Conservation (phyloP, 2,113 vertebrate genomes). For the Rafetus swinhoei region DNA sequence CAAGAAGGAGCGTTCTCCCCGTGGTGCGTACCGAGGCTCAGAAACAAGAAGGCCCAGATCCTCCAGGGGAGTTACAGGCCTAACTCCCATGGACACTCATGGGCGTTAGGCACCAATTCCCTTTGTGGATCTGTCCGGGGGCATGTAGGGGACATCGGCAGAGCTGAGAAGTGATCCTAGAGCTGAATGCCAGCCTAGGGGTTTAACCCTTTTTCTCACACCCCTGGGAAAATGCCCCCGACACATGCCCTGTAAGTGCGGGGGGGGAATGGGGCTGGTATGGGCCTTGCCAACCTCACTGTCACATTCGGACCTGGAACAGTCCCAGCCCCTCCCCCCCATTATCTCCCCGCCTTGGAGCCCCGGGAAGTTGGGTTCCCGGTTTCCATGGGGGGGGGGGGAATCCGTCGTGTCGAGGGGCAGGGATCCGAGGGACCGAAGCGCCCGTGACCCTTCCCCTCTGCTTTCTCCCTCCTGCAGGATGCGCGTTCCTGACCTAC, state of each 20-base stretch:
- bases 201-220: not conserved
- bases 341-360: not conserved
- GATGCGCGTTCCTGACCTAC: slow-evolving; percentile 94
- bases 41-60: not conserved
- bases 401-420: not conserved
- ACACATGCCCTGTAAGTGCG: not conserved
- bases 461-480: slow-evolving; percentile 69
- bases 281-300: not conserved
- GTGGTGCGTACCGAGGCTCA: not conserved
- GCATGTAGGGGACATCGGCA: not conserved
- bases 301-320: not conserved
- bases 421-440: not conserved
- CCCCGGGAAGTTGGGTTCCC: not conserved
- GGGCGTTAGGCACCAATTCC: not conserved
- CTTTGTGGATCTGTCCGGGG: not conserved
- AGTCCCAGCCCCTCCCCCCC: not conserved
- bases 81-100: not conserved
- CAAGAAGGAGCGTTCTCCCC: not conserved
- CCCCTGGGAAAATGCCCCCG: not conserved
- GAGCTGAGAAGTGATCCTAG: not conserved
- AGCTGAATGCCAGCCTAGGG: not conserved
- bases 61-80: not conserved
- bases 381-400: too few relatives aligned
- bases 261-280: not conserved
- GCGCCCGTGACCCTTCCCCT: not conserved